Conservation (phyloP, 53 echinoderm and acorn worm genomes). For the Zoroaster sp. region DNA sequence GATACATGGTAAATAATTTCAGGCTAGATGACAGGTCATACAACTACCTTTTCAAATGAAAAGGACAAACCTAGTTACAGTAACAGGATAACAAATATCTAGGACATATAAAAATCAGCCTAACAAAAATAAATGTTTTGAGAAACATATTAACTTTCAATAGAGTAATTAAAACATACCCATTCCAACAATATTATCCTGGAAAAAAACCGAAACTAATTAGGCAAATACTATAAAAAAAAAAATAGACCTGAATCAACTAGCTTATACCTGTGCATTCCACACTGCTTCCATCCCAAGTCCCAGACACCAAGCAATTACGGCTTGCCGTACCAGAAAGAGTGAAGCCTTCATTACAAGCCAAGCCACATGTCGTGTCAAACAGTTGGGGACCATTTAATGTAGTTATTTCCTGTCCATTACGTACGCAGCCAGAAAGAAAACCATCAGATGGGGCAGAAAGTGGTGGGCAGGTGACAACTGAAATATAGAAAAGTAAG, state of each 20-base stretch:
- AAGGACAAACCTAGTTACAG: too few relatives aligned
- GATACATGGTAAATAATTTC: too few relatives aligned
- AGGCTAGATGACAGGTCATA: too few relatives aligned
- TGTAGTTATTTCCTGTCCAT: slow-evolving; percentile 7
- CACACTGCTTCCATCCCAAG: slow-evolving; percentile 60
- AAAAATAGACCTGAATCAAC: too few relatives aligned
- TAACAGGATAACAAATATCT: too few relatives aligned
- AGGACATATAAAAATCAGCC: too few relatives aligned
- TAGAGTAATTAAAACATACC: too few relatives aligned
- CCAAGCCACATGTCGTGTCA: slow-evolving; percentile 44
- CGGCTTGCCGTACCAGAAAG: slow-evolving; percentile 48
- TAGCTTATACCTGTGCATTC: slow-evolving; percentile 64
- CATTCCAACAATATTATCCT: too few relatives aligned
- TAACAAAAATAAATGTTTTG: too few relatives aligned
- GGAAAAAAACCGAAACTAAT: background rate
- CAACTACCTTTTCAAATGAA: too few relatives aligned
- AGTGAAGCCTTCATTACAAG: slow-evolving; percentile 64
- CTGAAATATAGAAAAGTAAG: slow-evolving; percentile 7
- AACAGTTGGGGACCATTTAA: slow-evolving; percentile 51
- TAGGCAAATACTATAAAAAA: too few relatives aligned
- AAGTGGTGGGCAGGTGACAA: slow-evolving; percentile 57
- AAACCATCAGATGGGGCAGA: slow-evolving; percentile 51
- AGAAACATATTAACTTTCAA: too few relatives aligned
- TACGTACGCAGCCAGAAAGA: slow-evolving; percentile 37
- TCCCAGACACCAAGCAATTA: slow-evolving; percentile 64